Evolutionary conservation across 1,140 invertebrate species (phyloP), one percentile per base, ranked within the genome.

Genomic region (Melanaphis sacchari): DNA sequence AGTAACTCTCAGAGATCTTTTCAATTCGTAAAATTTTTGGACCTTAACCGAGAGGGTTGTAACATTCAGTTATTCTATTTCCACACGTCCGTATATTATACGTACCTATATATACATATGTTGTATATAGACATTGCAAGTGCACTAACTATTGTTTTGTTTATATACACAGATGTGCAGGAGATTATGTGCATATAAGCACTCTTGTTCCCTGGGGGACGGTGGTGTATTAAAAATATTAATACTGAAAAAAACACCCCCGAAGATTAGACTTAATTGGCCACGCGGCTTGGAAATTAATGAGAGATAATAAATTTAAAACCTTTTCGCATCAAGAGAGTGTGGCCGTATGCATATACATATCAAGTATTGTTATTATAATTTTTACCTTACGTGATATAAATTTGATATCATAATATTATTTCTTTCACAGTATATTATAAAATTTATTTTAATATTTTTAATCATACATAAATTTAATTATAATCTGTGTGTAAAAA

Each of bases 251-350:
- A 54, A 89, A 54, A 89, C 46, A n/a, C 38, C 52, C n/a, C 89
- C 52, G 89, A 66, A 90, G 89, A 90, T 90, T 66, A 66, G 52
- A 90, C 52, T 90, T 90, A 90, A 90, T 90, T 90, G 89, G 89
- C 26, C 26, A 38, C 89, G 52, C 22, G 52, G 38, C 52, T 66
- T 26, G 54, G 54, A 21, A 66, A 90, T 66, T 90, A 90, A 90
- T 41, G 89, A 90, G 40, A 54, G 49, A 59, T 90, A 41, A 90
- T 90, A 90, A 90, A 90, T 90, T 40, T 36, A 90, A 89, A 89
- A 38, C 88, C 46, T 49, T 90, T 90, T 43, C 24, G 49, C 36
- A 22, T 89, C 36, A 31, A 11, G 46, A n/a, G 43, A 59, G 21
- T 54, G n/a, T 89, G 38, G 6, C 31, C 22, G 24, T 36, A 24